Evolutionary conservation across 2,797 vertebrate genomes (phyloP).

Genomic region (Alectoris magna): DNA sequence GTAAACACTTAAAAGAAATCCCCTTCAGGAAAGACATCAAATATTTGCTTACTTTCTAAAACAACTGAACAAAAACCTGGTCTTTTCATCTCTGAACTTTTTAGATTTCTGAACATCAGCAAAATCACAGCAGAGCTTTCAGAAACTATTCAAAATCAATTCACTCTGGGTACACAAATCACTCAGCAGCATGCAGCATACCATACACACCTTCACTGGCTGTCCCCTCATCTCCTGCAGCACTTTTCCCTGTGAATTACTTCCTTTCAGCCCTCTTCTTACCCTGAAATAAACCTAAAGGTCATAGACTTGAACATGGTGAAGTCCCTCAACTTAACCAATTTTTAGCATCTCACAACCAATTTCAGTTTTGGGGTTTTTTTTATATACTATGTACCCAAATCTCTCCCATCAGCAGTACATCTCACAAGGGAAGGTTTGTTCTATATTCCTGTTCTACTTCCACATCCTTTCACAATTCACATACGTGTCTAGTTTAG

Average conservation of each 20-base stretch:
- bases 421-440: background rate
- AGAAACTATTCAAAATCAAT: background rate
- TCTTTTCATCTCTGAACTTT: background rate
- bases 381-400: background rate
- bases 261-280: background rate
- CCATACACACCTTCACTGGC: background rate
- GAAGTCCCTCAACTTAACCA: background rate
- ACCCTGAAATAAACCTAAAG: background rate
- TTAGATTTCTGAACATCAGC: background rate
- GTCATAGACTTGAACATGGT: background rate
- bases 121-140: background rate
- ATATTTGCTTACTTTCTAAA: background rate
- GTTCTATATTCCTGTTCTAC: background rate
- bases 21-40: background rate
- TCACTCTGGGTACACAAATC: background rate
- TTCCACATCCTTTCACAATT: background rate
- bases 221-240: background rate
- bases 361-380: background rate
- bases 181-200: background rate
- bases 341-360: background rate
- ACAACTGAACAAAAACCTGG: background rate
- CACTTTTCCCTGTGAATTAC: background rate
- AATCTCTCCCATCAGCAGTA: background rate
- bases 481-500: background rate
- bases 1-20: background rate